A percentile compares a stretch with the other conserved stretches of the same genome.
phyloP scores from a whole-genome alignment of 2,113 vertebrate genomes.

The Callaeas wilsoni region DNA sequence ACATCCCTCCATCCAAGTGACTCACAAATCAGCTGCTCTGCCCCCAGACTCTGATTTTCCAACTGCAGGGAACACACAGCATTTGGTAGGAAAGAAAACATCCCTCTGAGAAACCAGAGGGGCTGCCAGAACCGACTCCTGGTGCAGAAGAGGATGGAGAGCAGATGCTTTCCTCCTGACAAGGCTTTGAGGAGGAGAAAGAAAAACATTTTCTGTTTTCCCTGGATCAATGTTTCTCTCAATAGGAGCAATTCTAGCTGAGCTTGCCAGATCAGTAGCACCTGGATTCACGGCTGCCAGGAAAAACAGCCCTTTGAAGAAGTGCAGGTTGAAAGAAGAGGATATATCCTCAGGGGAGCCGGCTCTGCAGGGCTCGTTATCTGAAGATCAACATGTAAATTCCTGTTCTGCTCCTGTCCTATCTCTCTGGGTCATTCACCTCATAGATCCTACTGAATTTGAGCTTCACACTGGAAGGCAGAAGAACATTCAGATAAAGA shows the following conservation, averaged over 20 bases:
- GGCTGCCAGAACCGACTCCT: neutral
- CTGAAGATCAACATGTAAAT: slow-evolving; percentile 30
- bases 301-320: slow-evolving; percentile 35
- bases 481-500: neutral
- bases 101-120: neutral
- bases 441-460: neutral
- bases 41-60: neutral
- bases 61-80: neutral
- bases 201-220: neutral
- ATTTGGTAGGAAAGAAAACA: neutral
- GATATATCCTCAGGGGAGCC: neutral
- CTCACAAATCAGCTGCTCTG: neutral
- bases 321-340: neutral
- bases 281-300: slow-evolving; percentile 4
- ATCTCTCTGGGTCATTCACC: neutral
- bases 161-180: rapidly evolving
- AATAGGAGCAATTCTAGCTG: neutral
- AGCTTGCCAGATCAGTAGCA: slow-evolving; percentile 35
- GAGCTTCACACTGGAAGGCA: neutral
- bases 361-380: neutral
- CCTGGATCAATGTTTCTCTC: neutral
- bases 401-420: neutral
- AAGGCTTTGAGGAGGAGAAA: neutral
- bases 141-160: neutral
- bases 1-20: neutral